A percentile compares a stretch with the other conserved stretches of the same genome.
These are phyloP conservation scores for Falco naumanni DNA, from an alignment of 2,797 vertebrate species.

Conservation along the genomic window DNA sequence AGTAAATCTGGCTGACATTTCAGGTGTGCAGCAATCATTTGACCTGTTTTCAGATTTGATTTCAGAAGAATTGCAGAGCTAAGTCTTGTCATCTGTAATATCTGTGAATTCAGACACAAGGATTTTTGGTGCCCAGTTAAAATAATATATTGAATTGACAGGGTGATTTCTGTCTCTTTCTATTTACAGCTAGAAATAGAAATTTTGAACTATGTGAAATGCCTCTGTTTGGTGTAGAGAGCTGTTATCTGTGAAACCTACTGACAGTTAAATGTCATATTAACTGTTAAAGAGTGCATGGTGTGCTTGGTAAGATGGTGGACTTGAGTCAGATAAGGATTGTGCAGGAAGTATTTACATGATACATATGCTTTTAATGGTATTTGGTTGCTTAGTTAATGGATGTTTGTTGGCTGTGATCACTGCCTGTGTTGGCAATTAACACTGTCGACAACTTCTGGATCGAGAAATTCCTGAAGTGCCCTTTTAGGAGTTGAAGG, in stretches of 20 bases:
- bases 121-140: neutral
- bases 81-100: neutral
- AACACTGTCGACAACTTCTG: rapidly evolving
- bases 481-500: neutral
- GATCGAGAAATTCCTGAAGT: neutral
- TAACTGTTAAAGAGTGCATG: neutral
- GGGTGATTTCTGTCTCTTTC: neutral
- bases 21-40: neutral
- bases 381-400: neutral
- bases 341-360: neutral
- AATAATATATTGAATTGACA: neutral
- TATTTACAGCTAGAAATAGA: neutral
- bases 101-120: neutral
- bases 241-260: neutral
- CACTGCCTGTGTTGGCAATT: neutral
- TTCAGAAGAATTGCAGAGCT: neutral
- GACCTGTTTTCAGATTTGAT: neutral
- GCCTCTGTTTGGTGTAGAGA: neutral
- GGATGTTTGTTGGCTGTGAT: neutral
- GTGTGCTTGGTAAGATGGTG: neutral
- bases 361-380: neutral
- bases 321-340: neutral
- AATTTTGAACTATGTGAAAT: neutral
- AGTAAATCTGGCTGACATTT: neutral
- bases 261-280: neutral